Conservation (phyloP, 2,797 vertebrate genomes). For the Melanotaenia maccullochi region DNA sequence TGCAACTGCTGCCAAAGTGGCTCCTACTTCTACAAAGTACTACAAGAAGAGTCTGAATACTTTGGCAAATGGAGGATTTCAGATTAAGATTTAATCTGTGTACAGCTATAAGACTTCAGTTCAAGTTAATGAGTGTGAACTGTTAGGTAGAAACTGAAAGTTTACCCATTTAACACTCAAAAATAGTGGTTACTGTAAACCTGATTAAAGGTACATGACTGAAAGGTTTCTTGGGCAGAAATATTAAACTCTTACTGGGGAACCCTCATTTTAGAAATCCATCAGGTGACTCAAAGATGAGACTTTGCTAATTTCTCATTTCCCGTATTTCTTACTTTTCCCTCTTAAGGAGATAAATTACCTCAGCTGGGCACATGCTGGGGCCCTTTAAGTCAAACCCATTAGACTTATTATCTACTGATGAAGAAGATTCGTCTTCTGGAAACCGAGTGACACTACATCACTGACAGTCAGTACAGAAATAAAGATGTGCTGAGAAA, state of each 20-base stretch:
- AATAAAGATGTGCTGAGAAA: constrained; percentile 51
- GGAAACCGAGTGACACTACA: constrained; percentile 56
- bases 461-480: constrained; percentile 56
- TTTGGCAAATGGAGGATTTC: neutral
- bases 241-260: neutral
- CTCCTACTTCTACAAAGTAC: neutral
- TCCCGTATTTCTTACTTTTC: constrained; percentile 21
- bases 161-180: neutral
- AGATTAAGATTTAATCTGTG: neutral
- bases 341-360: constrained; percentile 17
- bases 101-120: neutral
- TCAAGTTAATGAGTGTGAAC: neutral
- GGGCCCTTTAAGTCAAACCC: constrained; percentile 40
- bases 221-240: neutral
- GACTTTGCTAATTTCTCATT: constrained; percentile 1
- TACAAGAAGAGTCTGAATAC: neutral
- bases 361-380: constrained; percentile 28
- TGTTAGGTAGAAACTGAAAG: neutral
- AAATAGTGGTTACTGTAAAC: neutral
- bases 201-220: neutral
- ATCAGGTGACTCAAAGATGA: neutral
- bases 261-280: constrained; percentile 1
- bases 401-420: constrained; percentile 49
- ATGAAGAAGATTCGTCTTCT: constrained; percentile 53
- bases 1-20: neutral